Percentiles rank a stretch among this genome's conserved stretches.
These are phyloP conservation scores for Rhinogobius similis DNA, from an alignment of 2,113 vertebrate genomes.

Conservation along the genomic window DNA sequence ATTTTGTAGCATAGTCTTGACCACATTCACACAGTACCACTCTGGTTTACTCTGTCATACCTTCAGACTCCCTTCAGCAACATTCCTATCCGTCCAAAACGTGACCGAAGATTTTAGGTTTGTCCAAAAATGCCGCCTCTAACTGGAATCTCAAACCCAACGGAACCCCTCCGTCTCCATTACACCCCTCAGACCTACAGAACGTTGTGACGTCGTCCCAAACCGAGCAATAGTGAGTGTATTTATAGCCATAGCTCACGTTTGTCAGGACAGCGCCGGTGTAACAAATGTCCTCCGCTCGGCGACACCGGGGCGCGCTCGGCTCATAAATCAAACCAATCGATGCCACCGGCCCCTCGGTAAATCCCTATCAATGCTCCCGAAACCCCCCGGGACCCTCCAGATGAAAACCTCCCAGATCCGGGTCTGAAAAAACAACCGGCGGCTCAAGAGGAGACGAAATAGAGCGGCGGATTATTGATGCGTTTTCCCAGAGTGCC, in stretches of 20 bases:
- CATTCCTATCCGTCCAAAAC: too few relatives aligned
- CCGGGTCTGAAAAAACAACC: conserved; percentile 33
- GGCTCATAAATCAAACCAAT: conserved; percentile 79
- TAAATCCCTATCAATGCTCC: conserved; percentile 79
- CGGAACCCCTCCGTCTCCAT: background rate
- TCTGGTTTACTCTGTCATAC: too few relatives aligned
- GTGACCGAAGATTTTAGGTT: too few relatives aligned
- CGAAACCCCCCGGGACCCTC: conserved; percentile 61
- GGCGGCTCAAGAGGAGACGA: conserved; percentile 48
- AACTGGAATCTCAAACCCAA: too few relatives aligned
- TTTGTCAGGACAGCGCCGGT: conserved; percentile 59
- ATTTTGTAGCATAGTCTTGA: too few relatives aligned
- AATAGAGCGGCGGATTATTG: conserved; percentile 44
- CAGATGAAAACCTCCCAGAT: conserved; percentile 64
- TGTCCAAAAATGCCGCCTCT: too few relatives aligned
- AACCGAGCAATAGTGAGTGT: conserved; percentile 4
- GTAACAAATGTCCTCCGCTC: conserved; percentile 75
- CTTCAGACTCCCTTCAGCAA: too few relatives aligned
- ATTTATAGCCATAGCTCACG: conserved; percentile 8
- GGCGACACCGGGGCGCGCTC: conserved; percentile 57
- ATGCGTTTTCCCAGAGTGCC: conserved; percentile 57
- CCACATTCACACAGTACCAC: too few relatives aligned
- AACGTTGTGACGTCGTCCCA: background rate
- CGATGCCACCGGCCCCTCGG: conserved; percentile 75
- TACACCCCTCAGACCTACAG: background rate